A percentile compares a stretch with the other conserved stretches of the same genome.
Conservation (phyloP, 2,888 invertebrate species). For the Agonopterix arenella region DNA sequence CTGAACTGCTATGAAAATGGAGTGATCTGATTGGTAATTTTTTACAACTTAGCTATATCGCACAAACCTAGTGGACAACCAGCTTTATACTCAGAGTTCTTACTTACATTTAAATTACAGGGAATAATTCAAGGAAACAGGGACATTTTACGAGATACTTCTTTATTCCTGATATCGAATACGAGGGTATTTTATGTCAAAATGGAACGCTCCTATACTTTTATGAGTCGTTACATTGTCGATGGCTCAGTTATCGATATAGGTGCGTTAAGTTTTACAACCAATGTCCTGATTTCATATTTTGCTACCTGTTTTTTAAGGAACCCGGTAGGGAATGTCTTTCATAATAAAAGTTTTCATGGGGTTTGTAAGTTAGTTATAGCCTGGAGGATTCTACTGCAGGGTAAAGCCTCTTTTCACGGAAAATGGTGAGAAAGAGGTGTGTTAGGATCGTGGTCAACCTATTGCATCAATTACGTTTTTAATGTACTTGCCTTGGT, state of each 20-base stretch:
- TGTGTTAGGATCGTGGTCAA: no score
- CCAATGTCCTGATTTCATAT: slow-evolving; percentile 35
- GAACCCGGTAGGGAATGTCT: not conserved
- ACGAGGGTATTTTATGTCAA: slow-evolving; percentile 36
- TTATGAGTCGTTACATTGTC: slow-evolving; percentile 43
- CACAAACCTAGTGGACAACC: no score
- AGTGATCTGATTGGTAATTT: no score
- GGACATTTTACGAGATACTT: slow-evolving; percentile 29
- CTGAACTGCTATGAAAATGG: no score
- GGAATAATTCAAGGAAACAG: slow-evolving; percentile 28
- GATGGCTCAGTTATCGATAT: slow-evolving; percentile 43
- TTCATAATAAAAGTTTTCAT: not conserved
- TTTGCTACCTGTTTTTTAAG: not conserved
- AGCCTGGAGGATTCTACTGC: no score
- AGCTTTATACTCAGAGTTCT: no score
- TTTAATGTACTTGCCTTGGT: no score
- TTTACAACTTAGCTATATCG: no score
- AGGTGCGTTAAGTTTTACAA: slow-evolving; percentile 42
- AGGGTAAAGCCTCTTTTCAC: no score
- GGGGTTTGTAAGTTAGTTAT: no score
- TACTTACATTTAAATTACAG: not conserved
- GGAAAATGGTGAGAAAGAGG: no score
- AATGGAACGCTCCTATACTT: slow-evolving; percentile 27
- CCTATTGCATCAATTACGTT: no score
- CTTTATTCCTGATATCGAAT: slow-evolving; percentile 43